phyloP scores from a whole-genome alignment of 2,888 invertebrate genomes.

The Bimastos eiseni region DNA sequence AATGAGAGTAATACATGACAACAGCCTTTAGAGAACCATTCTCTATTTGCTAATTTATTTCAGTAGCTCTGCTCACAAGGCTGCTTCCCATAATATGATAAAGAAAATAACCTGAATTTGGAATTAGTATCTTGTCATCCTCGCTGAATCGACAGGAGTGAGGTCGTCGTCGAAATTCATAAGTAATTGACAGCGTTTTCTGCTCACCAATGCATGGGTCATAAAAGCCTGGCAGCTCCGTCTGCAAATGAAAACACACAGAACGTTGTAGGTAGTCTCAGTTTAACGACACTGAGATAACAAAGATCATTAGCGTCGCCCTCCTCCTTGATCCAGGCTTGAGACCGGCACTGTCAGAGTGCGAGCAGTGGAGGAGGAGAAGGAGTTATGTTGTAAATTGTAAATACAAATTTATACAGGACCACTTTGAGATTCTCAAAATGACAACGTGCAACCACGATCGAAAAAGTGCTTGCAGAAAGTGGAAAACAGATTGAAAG shows the following conservation, averaged over 20 bases:
- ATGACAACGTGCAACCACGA: no score
- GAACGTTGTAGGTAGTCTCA: background rate
- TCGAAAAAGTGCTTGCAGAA: no score
- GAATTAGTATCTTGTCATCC: conserved; percentile 70
- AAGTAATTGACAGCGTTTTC: conserved; percentile 82
- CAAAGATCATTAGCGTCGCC: no score
- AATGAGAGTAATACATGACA: background rate
- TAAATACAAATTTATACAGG: background rate
- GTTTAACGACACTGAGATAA: no score
- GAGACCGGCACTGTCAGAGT: no score
- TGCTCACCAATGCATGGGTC: conserved; percentile 89
- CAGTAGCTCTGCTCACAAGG: background rate
- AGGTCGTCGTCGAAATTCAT: conserved; percentile 78
- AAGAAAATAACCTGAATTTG: conserved; percentile 24
- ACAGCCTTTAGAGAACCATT: background rate
- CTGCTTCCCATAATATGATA: background rate
- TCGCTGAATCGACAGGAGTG: conserved; percentile 81
- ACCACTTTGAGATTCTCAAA: no score
- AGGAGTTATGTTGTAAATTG: no score
- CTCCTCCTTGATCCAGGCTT: no score
- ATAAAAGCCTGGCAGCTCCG: conserved; percentile 92
- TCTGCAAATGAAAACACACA: conserved; percentile 68
- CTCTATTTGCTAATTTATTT: background rate
- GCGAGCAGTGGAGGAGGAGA: no score
- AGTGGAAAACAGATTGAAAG: no score